A percentile compares a stretch with the other conserved stretches of the same genome.
Evolutionary conservation across 2,888 invertebrate genomes (phyloP).

Genomic region (Cosmia pyralina): DNA sequence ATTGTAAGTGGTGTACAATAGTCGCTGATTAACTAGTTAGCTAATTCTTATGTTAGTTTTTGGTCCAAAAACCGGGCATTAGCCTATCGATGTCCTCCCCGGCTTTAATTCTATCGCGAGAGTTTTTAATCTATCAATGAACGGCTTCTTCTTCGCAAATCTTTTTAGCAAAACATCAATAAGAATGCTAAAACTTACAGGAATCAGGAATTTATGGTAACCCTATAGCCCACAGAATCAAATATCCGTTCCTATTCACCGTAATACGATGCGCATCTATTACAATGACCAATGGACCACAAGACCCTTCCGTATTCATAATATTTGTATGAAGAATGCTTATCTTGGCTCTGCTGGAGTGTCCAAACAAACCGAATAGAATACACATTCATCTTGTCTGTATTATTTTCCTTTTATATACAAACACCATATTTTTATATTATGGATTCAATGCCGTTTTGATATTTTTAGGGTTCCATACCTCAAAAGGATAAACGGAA

Average conservation of each 20-base stretch:
- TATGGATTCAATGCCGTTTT: neutral
- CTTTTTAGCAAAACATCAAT: neutral
- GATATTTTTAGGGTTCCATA: constrained; percentile 3
- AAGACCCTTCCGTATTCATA: constrained; percentile 42
- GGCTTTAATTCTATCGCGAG: too few species aligned
- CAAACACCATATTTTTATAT: constrained; percentile 17
- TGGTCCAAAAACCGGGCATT: too few species aligned
- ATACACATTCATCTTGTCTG: constrained; percentile 29
- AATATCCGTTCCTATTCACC: constrained; percentile 13
- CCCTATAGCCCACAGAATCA: neutral
- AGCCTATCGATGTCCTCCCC: too few species aligned
- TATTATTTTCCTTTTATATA: constrained; percentile 24
- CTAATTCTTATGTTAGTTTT: too few species aligned
- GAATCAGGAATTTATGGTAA: neutral
- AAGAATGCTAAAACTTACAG: neutral
- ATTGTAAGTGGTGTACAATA: too few species aligned
- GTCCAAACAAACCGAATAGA: constrained; percentile 15
- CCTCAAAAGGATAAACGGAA: too few species aligned
- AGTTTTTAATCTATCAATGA: too few species aligned
- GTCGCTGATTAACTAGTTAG: too few species aligned
- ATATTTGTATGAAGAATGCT: constrained; percentile 33
- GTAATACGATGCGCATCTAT: constrained; percentile 43
- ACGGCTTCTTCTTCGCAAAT: too few species aligned
- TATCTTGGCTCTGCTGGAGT: constrained; percentile 27
- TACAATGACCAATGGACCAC: constrained; percentile 41